Conservation (phyloP, 2,797 vertebrate genomes). For the Syndactyla subalaris region DNA sequence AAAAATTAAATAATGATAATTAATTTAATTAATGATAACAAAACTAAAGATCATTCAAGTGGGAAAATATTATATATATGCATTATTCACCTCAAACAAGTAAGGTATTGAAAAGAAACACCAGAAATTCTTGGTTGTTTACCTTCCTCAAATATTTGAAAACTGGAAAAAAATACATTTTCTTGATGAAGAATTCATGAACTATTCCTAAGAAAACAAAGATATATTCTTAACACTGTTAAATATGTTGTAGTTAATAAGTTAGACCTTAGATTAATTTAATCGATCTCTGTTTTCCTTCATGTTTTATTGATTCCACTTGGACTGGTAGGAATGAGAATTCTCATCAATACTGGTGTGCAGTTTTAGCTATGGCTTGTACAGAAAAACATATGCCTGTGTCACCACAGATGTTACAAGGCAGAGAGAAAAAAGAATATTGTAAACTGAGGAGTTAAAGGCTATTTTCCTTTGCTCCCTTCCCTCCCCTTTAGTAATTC, state of each 20-base stretch:
- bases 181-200: background rate
- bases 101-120: background rate
- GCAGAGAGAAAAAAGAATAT: background rate
- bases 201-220: background rate
- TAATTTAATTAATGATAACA: background rate
- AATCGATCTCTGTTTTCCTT: background rate
- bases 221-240: background rate
- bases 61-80: background rate
- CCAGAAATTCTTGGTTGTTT: background rate
- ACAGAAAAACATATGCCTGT: background rate
- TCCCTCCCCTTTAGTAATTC: background rate
- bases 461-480: background rate
- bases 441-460: background rate
- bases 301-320: background rate
- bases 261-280: background rate
- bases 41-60: background rate
- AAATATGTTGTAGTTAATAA: background rate
- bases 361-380: background rate
- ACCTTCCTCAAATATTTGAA: background rate
- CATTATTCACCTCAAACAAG: background rate
- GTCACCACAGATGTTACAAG: background rate
- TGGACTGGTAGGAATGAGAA: background rate
- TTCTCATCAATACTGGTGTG: background rate
- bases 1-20: too few relatives aligned
- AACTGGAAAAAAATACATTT: background rate